Evolutionary conservation across 2,113 vertebrate species (phyloP), one percentile per base, ranked within the genome.

Genomic region (Eclectus roratus): DNA sequence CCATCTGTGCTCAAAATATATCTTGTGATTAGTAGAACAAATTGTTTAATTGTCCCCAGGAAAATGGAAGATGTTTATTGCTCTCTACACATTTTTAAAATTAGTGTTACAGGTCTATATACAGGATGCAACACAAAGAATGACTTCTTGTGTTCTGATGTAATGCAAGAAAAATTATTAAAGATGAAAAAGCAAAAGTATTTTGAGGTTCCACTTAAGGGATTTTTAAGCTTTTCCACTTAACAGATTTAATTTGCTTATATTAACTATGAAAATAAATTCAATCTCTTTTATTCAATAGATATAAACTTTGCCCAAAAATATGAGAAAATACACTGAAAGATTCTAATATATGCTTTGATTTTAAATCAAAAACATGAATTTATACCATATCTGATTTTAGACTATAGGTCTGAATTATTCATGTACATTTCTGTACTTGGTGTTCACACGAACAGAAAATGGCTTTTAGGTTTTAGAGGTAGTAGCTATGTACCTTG

Each of bases 111-210:
- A 74, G 7, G 4, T 44, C n/a, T 37, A 33, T 33, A 28, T 18
- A 49, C 11, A 68, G 19, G 11, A 60, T 29, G 50, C 7, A 68
- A 82, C 71, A 5, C 7, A 88, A 49, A 78, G 20, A 65, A 79
- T 37, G 2, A 69, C 12, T 68, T 53, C 17, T 11, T 46, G 3
- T 49, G 19, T 88, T 72, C 35, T 0, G 0, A 8, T n/a, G 8
- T 28, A 56, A 56, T 29, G 5, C 14, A 77, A 84, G 10, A 84
- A 77, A 84, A 56, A 46, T 6, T 31, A 46, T 35, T 55, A 72
- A 63, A 56, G 12, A 46, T 37, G 8, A 86, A 52, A 55, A 80
- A 66, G 3, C 20, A 85, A 77, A 53, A 66, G 1, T 6, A 37
- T 85, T 76, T 64, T 43, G 13, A 50, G 23, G 49, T 76, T 81